These are phyloP conservation scores for Morus bassanus DNA, from an alignment of 2,797 vertebrate genomes.

Conservation along the genomic window DNA sequence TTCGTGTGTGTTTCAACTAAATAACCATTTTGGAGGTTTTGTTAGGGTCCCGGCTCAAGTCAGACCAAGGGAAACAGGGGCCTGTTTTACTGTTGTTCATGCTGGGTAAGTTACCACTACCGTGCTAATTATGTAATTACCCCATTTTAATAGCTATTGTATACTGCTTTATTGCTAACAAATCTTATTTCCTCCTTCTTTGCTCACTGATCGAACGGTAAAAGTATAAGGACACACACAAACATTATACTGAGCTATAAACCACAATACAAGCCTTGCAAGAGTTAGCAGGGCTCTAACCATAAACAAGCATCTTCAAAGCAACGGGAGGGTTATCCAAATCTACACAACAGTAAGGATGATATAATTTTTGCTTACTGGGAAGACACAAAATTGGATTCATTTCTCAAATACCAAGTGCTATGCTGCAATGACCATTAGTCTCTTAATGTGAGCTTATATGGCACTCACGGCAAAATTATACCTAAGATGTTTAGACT, in stretches of 20 bases:
- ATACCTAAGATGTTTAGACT: neutral
- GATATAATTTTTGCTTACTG: neutral
- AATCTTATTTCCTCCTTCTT: conserved; percentile 58
- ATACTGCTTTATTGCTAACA: conserved; percentile 57
- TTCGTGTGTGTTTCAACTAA: conserved; percentile 50
- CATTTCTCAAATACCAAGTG: neutral
- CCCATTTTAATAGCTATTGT: conserved; percentile 63
- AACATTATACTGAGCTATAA: conserved; percentile 22
- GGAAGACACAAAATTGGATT: neutral
- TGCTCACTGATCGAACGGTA: neutral
- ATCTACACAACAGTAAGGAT: neutral
- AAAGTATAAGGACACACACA: conserved; percentile 25
- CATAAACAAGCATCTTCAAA: neutral
- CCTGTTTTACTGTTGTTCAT: conserved; percentile 62
- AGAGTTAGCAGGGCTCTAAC: neutral
- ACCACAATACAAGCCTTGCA: neutral
- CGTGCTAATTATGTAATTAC: conserved; percentile 67
- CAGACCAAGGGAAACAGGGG: neutral
- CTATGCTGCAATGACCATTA: neutral
- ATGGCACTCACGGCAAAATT: neutral
- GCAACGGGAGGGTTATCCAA: neutral
- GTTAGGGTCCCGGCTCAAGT: conserved; percentile 43
- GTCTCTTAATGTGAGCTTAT: neutral
- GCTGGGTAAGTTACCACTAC: conserved; percentile 55
- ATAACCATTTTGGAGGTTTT: conserved; percentile 66